phyloP scores from a whole-genome alignment of 37 sponge, comb jelly and placozoan species.

The Cliona cf. orientalis region DNA sequence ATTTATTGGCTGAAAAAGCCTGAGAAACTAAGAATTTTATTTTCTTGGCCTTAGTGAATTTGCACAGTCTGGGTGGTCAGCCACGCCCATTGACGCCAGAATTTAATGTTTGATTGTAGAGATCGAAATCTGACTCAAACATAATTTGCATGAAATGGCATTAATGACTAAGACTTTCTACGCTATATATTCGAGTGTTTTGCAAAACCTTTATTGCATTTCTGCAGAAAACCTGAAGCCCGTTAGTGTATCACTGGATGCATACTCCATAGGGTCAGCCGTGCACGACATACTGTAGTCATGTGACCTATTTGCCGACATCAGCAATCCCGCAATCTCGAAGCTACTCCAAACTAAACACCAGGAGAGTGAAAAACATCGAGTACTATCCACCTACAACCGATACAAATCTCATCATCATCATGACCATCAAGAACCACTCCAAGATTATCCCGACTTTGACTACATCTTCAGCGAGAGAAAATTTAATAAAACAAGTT shows the following conservation, averaged over 20 bases:
- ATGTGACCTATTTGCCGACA: not conserved
- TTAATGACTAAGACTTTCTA: too few species aligned
- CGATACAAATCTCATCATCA: not conserved
- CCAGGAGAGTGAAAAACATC: not conserved
- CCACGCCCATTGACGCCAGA: too few species aligned
- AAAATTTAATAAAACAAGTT: not conserved
- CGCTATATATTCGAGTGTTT: too few species aligned
- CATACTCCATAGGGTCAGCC: not conserved
- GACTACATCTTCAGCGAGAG: not conserved
- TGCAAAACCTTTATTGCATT: too few species aligned
- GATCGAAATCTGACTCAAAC: too few species aligned
- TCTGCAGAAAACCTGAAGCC: too few species aligned
- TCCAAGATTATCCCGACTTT: not conserved
- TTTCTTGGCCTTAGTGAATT: too few species aligned
- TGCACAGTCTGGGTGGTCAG: too few species aligned
- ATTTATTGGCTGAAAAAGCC: too few species aligned
- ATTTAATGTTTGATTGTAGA: too few species aligned
- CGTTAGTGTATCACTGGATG: not conserved
- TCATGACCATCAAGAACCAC: not conserved
- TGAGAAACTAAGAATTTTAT: too few species aligned
- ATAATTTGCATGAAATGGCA: too few species aligned
- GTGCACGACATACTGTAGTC: slow-evolving; percentile 3
- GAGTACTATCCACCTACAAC: not conserved
- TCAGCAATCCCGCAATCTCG: not conserved
- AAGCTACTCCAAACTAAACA: not conserved